Conservation (phyloP, 1,140 invertebrate genomes). For the Drosophila orosa region DNA sequence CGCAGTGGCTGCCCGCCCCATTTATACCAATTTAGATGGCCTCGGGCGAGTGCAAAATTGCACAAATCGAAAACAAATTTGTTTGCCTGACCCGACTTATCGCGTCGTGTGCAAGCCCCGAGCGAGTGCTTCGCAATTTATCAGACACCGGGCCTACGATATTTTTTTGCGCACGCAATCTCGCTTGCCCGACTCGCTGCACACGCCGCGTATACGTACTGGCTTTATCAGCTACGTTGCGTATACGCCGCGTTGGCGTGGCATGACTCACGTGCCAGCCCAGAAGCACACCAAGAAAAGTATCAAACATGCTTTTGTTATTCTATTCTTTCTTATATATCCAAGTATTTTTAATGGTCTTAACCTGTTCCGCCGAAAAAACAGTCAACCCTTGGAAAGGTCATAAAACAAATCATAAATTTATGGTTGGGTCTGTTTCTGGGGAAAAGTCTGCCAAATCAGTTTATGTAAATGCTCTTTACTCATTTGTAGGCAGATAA, state of each 20-base stretch:
- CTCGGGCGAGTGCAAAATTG: conserved; percentile 58
- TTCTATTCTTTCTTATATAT: not conserved
- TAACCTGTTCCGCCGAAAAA: not conserved
- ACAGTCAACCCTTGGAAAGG: not conserved
- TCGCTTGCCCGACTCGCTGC: conserved; percentile 30
- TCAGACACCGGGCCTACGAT: conserved; percentile 20
- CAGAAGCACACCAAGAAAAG: conserved; percentile 10
- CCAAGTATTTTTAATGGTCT: not conserved
- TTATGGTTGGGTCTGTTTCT: not conserved
- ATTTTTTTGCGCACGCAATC: conserved; percentile 59
- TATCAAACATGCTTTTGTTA: not conserved
- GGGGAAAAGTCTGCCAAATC: not conserved
- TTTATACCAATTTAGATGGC: conserved; percentile 32
- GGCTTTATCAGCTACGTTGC: conserved; percentile 19
- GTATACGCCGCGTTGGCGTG: conserved; percentile 16
- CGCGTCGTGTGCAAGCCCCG: conserved; percentile 54
- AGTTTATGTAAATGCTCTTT: not conserved
- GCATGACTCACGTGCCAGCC: conserved; percentile 15
- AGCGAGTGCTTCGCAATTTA: conserved; percentile 38
- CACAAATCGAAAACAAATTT: conserved; percentile 32
- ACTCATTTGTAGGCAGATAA: not conserved
- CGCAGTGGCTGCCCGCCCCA: not conserved
- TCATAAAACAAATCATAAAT: conserved; percentile 3
- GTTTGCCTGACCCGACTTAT: conserved; percentile 40
- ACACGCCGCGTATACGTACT: conserved; percentile 35